Evolutionary conservation across 1,140 invertebrate genomes (phyloP), one percentile per base, ranked within the genome.

Genomic region (Lethrus apterus): DNA sequence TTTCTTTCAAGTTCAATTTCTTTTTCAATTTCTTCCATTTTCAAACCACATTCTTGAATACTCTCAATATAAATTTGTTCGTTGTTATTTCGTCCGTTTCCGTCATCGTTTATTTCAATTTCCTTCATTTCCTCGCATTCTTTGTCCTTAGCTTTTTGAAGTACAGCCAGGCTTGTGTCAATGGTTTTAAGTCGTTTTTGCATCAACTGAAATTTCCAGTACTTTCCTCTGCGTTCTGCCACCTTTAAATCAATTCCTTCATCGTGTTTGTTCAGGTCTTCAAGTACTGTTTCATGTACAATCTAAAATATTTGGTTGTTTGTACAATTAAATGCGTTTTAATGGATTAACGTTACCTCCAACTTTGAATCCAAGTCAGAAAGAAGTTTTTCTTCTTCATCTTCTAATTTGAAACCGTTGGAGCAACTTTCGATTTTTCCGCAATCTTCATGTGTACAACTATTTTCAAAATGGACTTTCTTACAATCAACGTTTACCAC

Each of bases 131-230:
- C 13, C 13, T 38, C 35, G 10, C 15, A 29, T 32, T 47, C 44
- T 20, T 30, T 38, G 3, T 36, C 20, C 11, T 31, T 34, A 14
- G 20, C 20, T 7, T 24, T 15, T 9, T 15, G n/a, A 15, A 48
- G 31, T 5, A 20, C 19, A 11, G 18, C 32, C 11, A 48, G 15
- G n/a, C 21, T 20, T 23, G 14, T 48, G 2, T 48, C 36, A 24
- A 48, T 48, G 20, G 17, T 14, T 24, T 41, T 18, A 11, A 48
- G 19, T 29, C 46, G 31, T 21, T 32, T 33, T 19, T 48, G 36
- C 7, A 48, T 13, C 7, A 36, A 17, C 11, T 40, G 30, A 13
- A 40, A 35, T 20, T 48, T 48, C 46, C 46, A 48, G 21, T 14
- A 38, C 14, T 30, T 41, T 9, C 46, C 46, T 21, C 24, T 11